Evolutionary conservation across 2,888 invertebrate species (phyloP), one percentile per base, ranked within the genome.

Genomic region (Caenorhabditis sp.): DNA sequence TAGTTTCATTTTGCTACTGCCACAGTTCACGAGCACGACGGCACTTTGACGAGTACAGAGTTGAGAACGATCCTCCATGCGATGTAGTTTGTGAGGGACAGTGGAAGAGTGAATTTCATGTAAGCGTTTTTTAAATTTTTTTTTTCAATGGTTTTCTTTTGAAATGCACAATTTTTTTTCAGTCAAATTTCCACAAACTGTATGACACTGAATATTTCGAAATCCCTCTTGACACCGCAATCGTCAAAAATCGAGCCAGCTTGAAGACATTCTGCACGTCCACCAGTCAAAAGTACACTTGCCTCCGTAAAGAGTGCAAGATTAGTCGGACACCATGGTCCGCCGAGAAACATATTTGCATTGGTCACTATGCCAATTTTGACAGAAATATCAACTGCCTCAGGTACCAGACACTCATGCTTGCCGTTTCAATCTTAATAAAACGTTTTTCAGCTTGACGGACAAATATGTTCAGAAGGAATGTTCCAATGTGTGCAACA

Each of bases 51-150:
- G 69, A 76, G n/a, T 76, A 76, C 55, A 18, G 69, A 13, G 60
- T 62, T 26, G 9, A 9, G 5, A 62, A 58, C 24, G 62, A 61
- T 1, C 80, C 80, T 9, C 35, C 84, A 9, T 85, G 85, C 50
- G 82, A 82, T 53, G 58, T 85, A 3, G 76, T 84, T 2, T 85
- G 85, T 64, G 82, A 85, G 53, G 85, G 64, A 50, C 85, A 85
- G 37, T 85, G 85, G 85, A 85, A 85, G 44, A 82, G 71, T 40
- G 85, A 85, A 62, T 85, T 84, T 50, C 80, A 84, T 64, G 85
- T 84, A n/a, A 79, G 69, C n/a, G n/a, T n/a, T n/a, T n/a, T n/a
- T n/a, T n/a, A n/a, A n/a, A n/a, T n/a, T n/a, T n/a, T n/a, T n/a
- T n/a, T 53, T 6, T 51, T 51, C 18, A 47, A n/a, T n/a, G 32